Evolutionary conservation across 2,797 vertebrate species (phyloP).

Genomic region (Phrynocephalus guinanensis): DNA sequence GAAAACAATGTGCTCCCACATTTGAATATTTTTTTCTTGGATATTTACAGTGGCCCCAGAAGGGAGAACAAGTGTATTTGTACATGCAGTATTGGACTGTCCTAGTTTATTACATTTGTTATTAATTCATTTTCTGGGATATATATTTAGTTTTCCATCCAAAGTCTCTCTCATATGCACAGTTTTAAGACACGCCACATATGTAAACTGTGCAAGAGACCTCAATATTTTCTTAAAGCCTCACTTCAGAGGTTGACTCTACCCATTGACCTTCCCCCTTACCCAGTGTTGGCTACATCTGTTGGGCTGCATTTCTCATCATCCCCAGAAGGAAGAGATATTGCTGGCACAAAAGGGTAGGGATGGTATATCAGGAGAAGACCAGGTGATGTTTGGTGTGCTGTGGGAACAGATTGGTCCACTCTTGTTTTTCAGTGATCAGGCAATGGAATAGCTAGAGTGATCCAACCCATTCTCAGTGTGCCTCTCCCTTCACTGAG

Average conservation of each 20-base stretch:
- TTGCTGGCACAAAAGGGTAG: not conserved
- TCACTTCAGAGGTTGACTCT: not conserved
- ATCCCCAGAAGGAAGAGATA: not conserved
- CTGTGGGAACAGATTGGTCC: not conserved
- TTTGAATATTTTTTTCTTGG: not conserved
- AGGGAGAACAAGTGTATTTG: not conserved
- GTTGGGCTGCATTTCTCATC: not conserved
- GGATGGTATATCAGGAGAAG: not conserved
- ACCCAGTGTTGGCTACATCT: not conserved
- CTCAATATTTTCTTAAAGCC: not conserved
- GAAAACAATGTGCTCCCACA: slow-evolving; percentile 11
- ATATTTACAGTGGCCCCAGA: slow-evolving; percentile 22
- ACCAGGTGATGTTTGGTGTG: not conserved
- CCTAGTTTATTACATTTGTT: not conserved
- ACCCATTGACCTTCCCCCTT: not conserved
- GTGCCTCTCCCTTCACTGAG: no score
- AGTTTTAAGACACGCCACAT: not conserved
- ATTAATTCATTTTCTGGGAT: not conserved
- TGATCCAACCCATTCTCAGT: no score
- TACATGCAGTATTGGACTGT: not conserved
- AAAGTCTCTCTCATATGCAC: not conserved
- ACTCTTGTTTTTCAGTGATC: no score
- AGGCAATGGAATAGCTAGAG: no score
- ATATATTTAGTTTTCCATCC: not conserved
- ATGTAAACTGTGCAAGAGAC: not conserved